Base-by-base conservation (phyloP, 2,797 vertebrate species). In the Fistularia tabacaria region DNA sequence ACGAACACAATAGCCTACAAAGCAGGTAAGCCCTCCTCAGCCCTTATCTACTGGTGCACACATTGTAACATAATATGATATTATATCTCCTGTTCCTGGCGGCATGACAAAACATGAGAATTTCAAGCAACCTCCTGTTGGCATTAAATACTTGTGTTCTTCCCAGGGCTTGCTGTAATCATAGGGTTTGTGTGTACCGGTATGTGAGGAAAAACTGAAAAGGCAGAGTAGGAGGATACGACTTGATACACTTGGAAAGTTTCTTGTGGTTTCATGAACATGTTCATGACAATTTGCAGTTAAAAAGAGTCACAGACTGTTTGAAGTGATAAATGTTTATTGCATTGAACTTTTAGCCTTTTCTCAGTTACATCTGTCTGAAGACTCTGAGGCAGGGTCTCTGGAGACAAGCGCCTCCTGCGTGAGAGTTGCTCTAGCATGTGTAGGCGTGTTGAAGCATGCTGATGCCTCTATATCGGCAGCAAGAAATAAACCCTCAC, bases 1-100 rank as follows among this genome's bases (percentile, higher is more conserved):
- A 94, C 92, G 84, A 99, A 98, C 88, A 92, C 92, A 39, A 83
- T 99, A 82, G 95, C 94, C 47, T 98, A 98, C 76, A 98, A 97
- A 95, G 96, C 96, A 87, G 96, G 90, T 91, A 78, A 77, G 60
- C 14, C 41, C 25, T 48, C 43, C 7, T 70, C 44, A 77, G 61
- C 54, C 59, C 36, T 7, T 39, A 45, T 66, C 54, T 38, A 41
- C 59, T 1, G 5, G 10, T 39, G 37, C 56, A 48, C 41, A 46
- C 38, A 60, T 51, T 10, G 42, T 44, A 38, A 56, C 51, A 25
- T 25, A 25, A 25, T 25, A 25, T n/a, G n/a, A n/a, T 25, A 25
- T 25, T 25, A 25, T 12, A 40, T 38, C 43, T 67, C 59, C 15
- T 52, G 57, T 41, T 60, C 46, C 48, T 10, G 39, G 6, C 25